Evolutionary conservation across 2,797 vertebrate genomes (phyloP), one percentile per base, ranked within the genome.

Genomic region (Lophius americanus): DNA sequence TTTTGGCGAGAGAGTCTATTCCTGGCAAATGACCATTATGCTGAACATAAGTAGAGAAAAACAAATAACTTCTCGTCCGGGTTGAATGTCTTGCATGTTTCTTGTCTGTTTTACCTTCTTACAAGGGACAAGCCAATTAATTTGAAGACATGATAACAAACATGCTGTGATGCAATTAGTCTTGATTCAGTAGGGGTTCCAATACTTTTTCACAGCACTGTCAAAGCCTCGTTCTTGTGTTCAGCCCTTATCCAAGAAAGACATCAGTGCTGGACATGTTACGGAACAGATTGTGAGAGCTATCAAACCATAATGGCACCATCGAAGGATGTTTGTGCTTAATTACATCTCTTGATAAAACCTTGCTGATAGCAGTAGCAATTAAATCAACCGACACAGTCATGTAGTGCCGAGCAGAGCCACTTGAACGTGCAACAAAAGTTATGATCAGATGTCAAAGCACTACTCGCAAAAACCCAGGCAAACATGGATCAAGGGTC

Each of bases 341-440:
- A 68, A 75, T 70, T 59, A 72, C 55, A 75, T 76, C 66, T 70
- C 64, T 33, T 6, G 11, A 56, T 63, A 74, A 73, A 71, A 62
- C 50, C 58, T 57, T 70, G 54, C 50, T 53, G 71, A 69, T 53
- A 73, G 46, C 61, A 33, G 47, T 1, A 11, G 55, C 78, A 76
- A 83, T 81, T 83, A 79, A 60, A 54, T 50, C 35, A 54, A 48
- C 62, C 43, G 53, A 46, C 7, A 41, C 42, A 14, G 58, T 48
- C 57, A 48, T 32, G 57, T 5, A 55, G 46, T 14, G 51, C 14
- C 0, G 38, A 9, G 39, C 7, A 6, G n/a, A 66, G 66, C 53
- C 47, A 56, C 49, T 66, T 33, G 11, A 8, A 13, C 42, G 51
- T 32, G 41, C 38, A 57, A 7, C 51, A 73, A 35, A 43, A 32